Evolutionary conservation across 2,113 vertebrate species (phyloP), one percentile per base, ranked within the genome.

Genomic region (Ochotona curzoniae): DNA sequence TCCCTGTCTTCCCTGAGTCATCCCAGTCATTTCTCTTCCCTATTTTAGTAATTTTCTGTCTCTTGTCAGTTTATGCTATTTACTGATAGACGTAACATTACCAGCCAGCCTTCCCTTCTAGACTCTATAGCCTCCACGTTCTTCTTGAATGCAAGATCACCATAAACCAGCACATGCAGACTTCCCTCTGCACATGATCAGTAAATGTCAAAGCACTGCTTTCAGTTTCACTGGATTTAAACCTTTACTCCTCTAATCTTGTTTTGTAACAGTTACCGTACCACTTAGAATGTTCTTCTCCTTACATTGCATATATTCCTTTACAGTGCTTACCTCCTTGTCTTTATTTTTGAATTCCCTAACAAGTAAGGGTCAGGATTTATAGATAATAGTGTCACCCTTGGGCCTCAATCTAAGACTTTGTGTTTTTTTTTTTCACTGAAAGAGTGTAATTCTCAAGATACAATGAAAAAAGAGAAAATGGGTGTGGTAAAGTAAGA

Each of bases 111-210:
- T 8, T 60, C 44, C 9, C 21, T 51, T 54, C 64, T n/a, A n/a
- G 18, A 67, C 20, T 30, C 25, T 73, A 1, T 70, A 57, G 47
- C 15, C 10, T 47, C 32, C 35, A 73, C 7, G 63, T 21, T 18
- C 28, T 79, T 2, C 7, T n/a, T 20, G 17, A 30, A 13, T 88
- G 14, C 18, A 30, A 17, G 28, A 13, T 78, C 11, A 18, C 73
- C 7, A 1, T 25, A 12, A 49, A 13, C 14, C 38, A 4, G 17
- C 30, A 11, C 49, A 1, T 5, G 2, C 7, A 66, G 66, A 0
- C 71, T n/a, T 85, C 38, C 13, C 11, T 63, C 3, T 2, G 0
- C 3, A 0, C 6, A 3, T 26, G 14, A 54, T 49, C 61, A 57
- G 49, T 26, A 63, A 69, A 30, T 1, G 1, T 28, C 18, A 51